A percentile compares a stretch with the other conserved stretches of the same genome.
phyloP scores from a whole-genome alignment of 2,113 vertebrate species.

The Orcinus orca region DNA sequence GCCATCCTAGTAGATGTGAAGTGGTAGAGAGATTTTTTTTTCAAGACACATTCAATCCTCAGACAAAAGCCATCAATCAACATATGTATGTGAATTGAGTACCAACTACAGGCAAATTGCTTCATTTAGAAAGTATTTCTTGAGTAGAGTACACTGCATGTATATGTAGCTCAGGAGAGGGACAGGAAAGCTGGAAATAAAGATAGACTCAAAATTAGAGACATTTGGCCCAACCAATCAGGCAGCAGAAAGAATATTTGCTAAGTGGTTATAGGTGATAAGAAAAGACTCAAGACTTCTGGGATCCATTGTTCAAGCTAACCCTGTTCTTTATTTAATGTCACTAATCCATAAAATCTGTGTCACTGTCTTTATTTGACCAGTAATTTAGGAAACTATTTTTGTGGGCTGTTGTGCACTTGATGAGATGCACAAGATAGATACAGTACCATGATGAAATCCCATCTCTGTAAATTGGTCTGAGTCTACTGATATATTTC shows the following conservation, averaged over 20 bases:
- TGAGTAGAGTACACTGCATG: background rate
- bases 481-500: background rate
- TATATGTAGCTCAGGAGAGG: background rate
- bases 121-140: background rate
- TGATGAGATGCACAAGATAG: background rate
- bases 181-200: background rate
- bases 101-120: background rate
- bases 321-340: background rate
- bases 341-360: background rate
- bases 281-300: background rate
- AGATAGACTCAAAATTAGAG: background rate
- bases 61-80: background rate
- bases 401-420: background rate
- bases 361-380: background rate
- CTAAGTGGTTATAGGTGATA: background rate
- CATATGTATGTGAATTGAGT: background rate
- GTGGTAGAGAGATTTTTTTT: background rate
- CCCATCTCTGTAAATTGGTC: no score
- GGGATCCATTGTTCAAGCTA: background rate
- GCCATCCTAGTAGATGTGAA: background rate
- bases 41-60: background rate
- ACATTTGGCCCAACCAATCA: background rate
- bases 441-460: background rate
- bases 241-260: background rate
- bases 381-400: background rate